phyloP scores from a whole-genome alignment of 2,888 invertebrate species.

The Melanostoma mellinum region DNA sequence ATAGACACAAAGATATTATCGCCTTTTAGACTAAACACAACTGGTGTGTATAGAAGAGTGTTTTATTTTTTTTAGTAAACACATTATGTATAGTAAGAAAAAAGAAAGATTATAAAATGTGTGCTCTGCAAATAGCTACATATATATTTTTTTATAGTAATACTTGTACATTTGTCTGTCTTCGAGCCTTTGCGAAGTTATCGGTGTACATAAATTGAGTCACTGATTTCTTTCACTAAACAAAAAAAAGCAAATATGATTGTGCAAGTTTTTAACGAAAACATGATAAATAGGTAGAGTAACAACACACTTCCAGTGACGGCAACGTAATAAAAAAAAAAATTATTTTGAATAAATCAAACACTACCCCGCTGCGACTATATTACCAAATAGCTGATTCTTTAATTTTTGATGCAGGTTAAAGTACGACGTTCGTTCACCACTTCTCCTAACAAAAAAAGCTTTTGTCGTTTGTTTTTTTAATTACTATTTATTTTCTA shows the following conservation, averaged over 20 bases:
- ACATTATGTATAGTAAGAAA: slow-evolving; percentile 55
- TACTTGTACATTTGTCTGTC: slow-evolving; percentile 66
- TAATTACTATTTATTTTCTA: slow-evolving; percentile 26
- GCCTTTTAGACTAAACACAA: slow-evolving; percentile 65
- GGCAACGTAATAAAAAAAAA: slow-evolving; percentile 17
- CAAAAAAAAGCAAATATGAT: slow-evolving; percentile 32
- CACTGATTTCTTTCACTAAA: slow-evolving; percentile 54
- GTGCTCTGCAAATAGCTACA: slow-evolving; percentile 62
- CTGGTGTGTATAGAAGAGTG: slow-evolving; percentile 54
- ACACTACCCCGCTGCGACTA: slow-evolving; percentile 51
- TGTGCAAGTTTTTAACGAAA: slow-evolving; percentile 43
- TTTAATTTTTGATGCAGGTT: slow-evolving; percentile 44
- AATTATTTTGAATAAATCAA: slow-evolving; percentile 15
- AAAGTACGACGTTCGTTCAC: slow-evolving; percentile 67
- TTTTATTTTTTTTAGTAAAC: slow-evolving; percentile 65
- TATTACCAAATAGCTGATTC: slow-evolving; percentile 58
- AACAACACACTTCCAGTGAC: slow-evolving; percentile 54
- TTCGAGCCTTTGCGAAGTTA: slow-evolving; percentile 55
- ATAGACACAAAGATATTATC: slow-evolving; percentile 64
- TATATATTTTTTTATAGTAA: slow-evolving; percentile 70
- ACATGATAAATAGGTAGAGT: slow-evolving; percentile 23
- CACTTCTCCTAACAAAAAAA: slow-evolving; percentile 53
- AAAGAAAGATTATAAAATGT: slow-evolving; percentile 48
- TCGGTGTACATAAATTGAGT: slow-evolving; percentile 29
- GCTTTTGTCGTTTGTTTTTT: slow-evolving; percentile 39